These are phyloP conservation scores for Pycnonotus jocosus DNA, from an alignment of 2,113 vertebrate species.

Conservation along the genomic window DNA sequence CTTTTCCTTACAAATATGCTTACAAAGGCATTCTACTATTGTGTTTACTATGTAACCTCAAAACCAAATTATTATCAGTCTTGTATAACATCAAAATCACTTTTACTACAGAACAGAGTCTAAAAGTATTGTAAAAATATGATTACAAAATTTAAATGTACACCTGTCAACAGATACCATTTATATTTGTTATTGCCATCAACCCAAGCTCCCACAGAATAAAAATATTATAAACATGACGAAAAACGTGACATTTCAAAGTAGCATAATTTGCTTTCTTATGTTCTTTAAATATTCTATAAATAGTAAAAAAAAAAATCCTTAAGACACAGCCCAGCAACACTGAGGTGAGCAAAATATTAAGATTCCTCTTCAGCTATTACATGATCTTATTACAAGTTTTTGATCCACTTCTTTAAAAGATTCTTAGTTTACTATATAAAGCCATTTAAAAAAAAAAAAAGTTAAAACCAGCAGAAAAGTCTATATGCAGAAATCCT, in stretches of 20 bases:
- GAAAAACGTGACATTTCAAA: rapidly evolving
- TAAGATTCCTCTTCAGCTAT: not conserved
- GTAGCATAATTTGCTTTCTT: not conserved
- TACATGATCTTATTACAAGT: not conserved
- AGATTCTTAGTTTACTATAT: not conserved
- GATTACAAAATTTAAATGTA: not conserved
- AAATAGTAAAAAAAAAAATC: not conserved
- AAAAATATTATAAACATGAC: not conserved
- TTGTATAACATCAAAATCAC: not conserved
- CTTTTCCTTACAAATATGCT: not conserved
- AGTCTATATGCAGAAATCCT: not conserved
- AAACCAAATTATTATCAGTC: not conserved
- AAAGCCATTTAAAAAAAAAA: rapidly evolving
- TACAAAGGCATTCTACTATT: not conserved
- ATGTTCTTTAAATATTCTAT: not conserved
- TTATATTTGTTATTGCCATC: not conserved
- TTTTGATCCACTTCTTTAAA: not conserved
- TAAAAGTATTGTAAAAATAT: not conserved
- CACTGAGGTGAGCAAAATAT: not conserved
- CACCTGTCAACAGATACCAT: not conserved
- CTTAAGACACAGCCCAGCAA: too few relatives aligned
- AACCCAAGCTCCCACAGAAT: not conserved
- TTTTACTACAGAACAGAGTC: not conserved
- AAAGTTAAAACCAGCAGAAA: not conserved
- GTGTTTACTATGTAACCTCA: not conserved